Percentiles rank a stretch among this genome's conserved stretches.
These are phyloP conservation scores for Lissocephala sabroskyi DNA, from an alignment of 2,888 invertebrate genomes.

Conservation along the genomic window DNA sequence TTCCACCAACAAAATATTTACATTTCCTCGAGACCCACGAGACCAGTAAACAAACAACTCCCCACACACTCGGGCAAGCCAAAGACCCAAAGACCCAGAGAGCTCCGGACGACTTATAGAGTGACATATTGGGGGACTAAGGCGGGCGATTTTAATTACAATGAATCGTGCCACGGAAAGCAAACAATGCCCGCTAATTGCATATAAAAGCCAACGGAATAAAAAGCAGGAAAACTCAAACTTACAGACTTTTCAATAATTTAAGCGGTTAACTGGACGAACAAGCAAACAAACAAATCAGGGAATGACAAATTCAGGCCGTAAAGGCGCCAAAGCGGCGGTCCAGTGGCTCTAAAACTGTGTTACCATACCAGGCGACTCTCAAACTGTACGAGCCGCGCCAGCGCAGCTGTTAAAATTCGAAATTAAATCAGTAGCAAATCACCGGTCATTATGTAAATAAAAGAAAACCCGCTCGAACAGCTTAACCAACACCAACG, in stretches of 20 bases:
- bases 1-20: conserved; percentile 32
- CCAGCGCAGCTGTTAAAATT: conserved; percentile 1
- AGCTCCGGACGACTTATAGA: background rate
- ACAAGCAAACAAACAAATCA: conserved; percentile 42
- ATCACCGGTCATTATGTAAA: no score
- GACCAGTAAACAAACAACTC: no score
- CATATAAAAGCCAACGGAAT: conserved; percentile 38
- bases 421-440: no score
- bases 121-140: no score
- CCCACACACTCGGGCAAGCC: no score
- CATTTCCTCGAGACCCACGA: conserved; percentile 14
- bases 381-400: conserved; percentile 26
- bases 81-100: background rate
- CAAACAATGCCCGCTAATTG: conserved; percentile 58
- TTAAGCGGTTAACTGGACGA: conserved; percentile 48
- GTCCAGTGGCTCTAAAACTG: no score
- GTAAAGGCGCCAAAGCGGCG: no score
- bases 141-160: conserved; percentile 38
- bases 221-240: conserved; percentile 10
- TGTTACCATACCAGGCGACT: conserved; percentile 43
- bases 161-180: conserved; percentile 52
- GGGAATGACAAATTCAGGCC: conserved; percentile 54
- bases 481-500: no score
- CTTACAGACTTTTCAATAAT: conserved; percentile 33
- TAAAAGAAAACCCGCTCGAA: no score